A percentile compares a stretch with the other conserved stretches of the same genome.
These are phyloP conservation scores for Listronotus oregonensis DNA, from an alignment of 1,140 invertebrate species.

Conservation along the genomic window DNA sequence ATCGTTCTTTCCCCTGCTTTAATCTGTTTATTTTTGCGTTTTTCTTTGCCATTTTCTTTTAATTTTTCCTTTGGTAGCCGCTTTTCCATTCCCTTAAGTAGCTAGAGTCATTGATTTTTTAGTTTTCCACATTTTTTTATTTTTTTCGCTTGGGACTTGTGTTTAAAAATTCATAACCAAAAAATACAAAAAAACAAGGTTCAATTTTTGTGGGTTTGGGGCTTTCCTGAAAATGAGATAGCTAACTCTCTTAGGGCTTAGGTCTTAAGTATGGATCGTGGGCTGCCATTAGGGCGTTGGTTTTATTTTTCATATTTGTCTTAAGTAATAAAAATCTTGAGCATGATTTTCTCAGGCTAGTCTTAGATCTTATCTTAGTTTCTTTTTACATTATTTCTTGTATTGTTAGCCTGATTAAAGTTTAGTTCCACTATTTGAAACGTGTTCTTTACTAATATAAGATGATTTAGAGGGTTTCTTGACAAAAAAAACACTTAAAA, in stretches of 20 bases:
- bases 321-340: slow-evolving; percentile 42
- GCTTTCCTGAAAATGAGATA: slow-evolving; percentile 11
- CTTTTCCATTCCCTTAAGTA: slow-evolving; percentile 13
- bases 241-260: slow-evolving; percentile 23
- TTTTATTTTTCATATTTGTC: slow-evolving; percentile 53
- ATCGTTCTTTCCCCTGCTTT: slow-evolving; percentile 36
- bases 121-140: slow-evolving; percentile 36
- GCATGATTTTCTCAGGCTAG: not conserved
- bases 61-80: slow-evolving; percentile 30
- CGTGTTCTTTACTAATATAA: no score
- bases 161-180: slow-evolving; percentile 58
- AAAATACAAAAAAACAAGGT: slow-evolving; percentile 50
- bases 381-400: not conserved
- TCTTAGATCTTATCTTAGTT: slow-evolving; percentile 17
- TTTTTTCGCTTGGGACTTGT: slow-evolving; percentile 35
- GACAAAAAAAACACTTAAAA: no score
- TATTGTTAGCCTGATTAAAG: not conserved
- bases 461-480: no score
- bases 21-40: slow-evolving; percentile 48
- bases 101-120: slow-evolving; percentile 39
- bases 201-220: slow-evolving; percentile 22
- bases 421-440: no score
- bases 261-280: slow-evolving; percentile 26
- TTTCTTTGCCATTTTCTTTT: slow-evolving; percentile 38
- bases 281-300: slow-evolving; percentile 50